Percentiles rank a stretch among this genome's conserved stretches.
Evolutionary conservation across 2,113 vertebrate genomes (phyloP).

Genomic region (Coptodon rendalli): DNA sequence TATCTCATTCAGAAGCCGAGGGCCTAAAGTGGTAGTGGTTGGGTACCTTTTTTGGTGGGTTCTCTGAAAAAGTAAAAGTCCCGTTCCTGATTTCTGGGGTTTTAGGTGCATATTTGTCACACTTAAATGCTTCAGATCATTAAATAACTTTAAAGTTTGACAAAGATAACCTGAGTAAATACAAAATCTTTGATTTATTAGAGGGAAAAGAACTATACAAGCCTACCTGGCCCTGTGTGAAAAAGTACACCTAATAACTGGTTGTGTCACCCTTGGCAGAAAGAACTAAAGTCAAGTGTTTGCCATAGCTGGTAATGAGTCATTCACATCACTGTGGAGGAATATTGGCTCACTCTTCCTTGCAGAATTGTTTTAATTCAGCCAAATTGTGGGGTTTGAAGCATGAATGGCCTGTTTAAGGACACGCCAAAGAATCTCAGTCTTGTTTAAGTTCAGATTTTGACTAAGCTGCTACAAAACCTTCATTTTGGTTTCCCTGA

Average conservation of each 20-base stretch:
- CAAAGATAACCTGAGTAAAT: background rate
- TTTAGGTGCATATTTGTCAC: background rate
- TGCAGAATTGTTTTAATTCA: background rate
- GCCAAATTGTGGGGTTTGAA: background rate
- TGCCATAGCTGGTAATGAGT: background rate
- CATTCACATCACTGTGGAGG: background rate
- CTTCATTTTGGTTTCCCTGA: background rate
- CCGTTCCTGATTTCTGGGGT: background rate
- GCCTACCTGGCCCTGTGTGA: background rate
- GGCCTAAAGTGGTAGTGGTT: background rate
- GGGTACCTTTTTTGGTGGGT: background rate
- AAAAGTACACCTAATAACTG: background rate
- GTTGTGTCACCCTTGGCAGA: background rate
- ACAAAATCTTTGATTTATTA: background rate
- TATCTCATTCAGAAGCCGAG: background rate
- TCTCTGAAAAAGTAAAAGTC: background rate
- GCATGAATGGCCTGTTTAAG: background rate
- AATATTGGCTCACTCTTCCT: background rate
- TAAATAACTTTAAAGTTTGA: background rate
- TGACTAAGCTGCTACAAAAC: background rate
- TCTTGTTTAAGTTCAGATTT: background rate
- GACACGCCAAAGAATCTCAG: background rate
- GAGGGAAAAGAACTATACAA: background rate
- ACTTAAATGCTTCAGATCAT: background rate
- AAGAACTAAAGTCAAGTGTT: background rate